Percentiles rank a stretch among this genome's conserved stretches.
Conservation (phyloP, 2,113 vertebrate genomes). For the Phainopepla nitens region DNA sequence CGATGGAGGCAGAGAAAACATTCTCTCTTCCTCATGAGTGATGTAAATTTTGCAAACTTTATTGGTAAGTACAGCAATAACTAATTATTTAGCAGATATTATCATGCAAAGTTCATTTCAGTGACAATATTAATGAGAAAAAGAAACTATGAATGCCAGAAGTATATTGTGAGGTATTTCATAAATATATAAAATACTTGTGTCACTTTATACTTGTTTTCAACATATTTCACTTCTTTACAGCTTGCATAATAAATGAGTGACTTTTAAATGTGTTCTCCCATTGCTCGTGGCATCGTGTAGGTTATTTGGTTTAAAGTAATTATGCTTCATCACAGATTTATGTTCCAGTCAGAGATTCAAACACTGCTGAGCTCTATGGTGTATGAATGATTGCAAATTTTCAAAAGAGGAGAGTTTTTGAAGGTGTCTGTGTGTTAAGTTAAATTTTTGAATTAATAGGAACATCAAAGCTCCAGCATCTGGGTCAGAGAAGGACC, state of each 20-base stretch:
- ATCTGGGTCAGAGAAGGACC: slow-evolving; percentile 46
- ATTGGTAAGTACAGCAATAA: not conserved
- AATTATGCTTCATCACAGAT: slow-evolving; percentile 14
- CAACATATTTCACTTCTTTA: not conserved
- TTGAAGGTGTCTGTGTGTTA: slow-evolving; percentile 39
- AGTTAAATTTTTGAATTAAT: slow-evolving; percentile 49
- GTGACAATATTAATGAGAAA: not conserved
- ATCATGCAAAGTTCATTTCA: not conserved
- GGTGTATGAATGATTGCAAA: not conserved
- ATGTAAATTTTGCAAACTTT: not conserved
- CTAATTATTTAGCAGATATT: not conserved
- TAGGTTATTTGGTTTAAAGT: slow-evolving; percentile 30
- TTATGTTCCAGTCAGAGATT: slow-evolving; percentile 14
- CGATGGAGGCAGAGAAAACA: not conserved
- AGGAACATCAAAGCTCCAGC: slow-evolving; percentile 36
- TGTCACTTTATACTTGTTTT: not conserved
- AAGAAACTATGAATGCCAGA: not conserved
- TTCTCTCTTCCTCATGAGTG: not conserved
- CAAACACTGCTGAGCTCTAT: not conserved
- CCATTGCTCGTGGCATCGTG: not conserved
- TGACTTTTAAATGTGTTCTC: slow-evolving; percentile 9
- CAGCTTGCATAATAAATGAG: slow-evolving; percentile 21
- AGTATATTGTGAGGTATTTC: not conserved
- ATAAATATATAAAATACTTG: not conserved
- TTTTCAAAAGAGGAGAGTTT: slow-evolving; percentile 24